Percentiles rank a stretch among this genome's conserved stretches.
Evolutionary conservation across 2,888 invertebrate genomes (phyloP).

Genomic region (Tuberolachnus salignus): DNA sequence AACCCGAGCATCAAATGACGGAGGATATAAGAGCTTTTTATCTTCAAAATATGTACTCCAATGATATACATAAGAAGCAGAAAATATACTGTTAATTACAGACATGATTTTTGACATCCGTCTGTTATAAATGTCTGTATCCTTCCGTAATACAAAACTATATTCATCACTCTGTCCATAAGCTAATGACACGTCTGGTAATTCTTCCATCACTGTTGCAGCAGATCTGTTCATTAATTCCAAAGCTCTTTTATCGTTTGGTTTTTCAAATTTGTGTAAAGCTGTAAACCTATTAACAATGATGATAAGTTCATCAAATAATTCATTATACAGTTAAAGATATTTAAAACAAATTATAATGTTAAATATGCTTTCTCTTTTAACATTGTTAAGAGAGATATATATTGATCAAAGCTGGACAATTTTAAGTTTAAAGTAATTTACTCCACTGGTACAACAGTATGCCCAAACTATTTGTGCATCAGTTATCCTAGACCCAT

Average conservation of each 20-base stretch:
- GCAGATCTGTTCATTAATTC: slow-evolving; percentile 89
- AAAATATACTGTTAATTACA: slow-evolving; percentile 85
- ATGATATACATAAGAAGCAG: slow-evolving; percentile 83
- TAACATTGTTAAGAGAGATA: too few species aligned
- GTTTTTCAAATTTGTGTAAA: slow-evolving; percentile 80
- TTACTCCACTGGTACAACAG: too few species aligned
- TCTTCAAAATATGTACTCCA: slow-evolving; percentile 83
- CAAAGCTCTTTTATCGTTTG: slow-evolving; percentile 82
- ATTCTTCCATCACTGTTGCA: slow-evolving; percentile 79
- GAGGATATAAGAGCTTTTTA: slow-evolving; percentile 77
- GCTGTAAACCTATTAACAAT: slow-evolving; percentile 69
- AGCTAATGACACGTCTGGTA: slow-evolving; percentile 79
- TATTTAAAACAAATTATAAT: too few species aligned
- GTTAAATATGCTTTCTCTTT: too few species aligned
- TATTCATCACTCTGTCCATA: slow-evolving; percentile 98
- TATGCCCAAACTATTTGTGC: too few species aligned
- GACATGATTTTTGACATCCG: slow-evolving; percentile 83
- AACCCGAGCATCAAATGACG: slow-evolving; percentile 90
- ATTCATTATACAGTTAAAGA: background rate
- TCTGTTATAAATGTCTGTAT: slow-evolving; percentile 78
- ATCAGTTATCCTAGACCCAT: too few species aligned
- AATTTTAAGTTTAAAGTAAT: too few species aligned
- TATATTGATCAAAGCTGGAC: too few species aligned
- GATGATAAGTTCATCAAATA: background rate
- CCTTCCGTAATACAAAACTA: slow-evolving; percentile 86